phyloP scores from a whole-genome alignment of 2,113 vertebrate species.

The Tupaia tana region DNA sequence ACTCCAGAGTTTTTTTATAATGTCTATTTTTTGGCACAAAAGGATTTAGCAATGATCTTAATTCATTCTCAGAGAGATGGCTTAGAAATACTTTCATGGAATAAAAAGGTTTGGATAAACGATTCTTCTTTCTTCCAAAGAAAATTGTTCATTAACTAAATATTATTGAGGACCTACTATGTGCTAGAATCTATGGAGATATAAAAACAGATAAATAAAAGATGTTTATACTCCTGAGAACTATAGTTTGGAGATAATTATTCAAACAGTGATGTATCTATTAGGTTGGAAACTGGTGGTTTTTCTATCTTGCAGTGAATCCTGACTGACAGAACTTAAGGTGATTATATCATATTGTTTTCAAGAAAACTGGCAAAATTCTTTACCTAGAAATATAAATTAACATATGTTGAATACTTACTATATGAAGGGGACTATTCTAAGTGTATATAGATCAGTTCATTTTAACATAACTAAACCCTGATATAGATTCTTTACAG shows the following conservation, averaged over 20 bases:
- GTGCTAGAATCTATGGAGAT: background rate
- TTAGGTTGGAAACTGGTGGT: background rate
- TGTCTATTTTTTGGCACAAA: background rate
- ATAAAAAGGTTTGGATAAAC: slow-evolving; percentile 4
- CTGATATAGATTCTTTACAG: background rate
- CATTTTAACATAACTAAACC: slow-evolving; percentile 34
- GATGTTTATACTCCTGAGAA: background rate
- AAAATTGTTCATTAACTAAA: background rate
- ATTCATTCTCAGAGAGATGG: background rate
- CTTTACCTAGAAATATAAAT: slow-evolving; percentile 27
- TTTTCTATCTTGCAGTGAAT: background rate
- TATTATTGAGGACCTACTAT: background rate
- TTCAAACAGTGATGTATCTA: background rate
- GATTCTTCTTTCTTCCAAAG: background rate
- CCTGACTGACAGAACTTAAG: background rate
- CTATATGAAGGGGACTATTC: background rate
- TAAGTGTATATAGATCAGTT: background rate
- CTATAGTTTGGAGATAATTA: background rate
- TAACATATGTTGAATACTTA: background rate
- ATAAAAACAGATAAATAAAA: background rate
- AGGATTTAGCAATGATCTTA: background rate
- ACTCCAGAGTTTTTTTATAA: background rate
- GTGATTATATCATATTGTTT: background rate
- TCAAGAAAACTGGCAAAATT: slow-evolving; percentile 11
- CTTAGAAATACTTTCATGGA: slow-evolving; percentile 19